Percentiles rank a stretch among this genome's conserved stretches.
phyloP scores from a whole-genome alignment of 2,797 vertebrate genomes.

The Helostoma temminkii region DNA sequence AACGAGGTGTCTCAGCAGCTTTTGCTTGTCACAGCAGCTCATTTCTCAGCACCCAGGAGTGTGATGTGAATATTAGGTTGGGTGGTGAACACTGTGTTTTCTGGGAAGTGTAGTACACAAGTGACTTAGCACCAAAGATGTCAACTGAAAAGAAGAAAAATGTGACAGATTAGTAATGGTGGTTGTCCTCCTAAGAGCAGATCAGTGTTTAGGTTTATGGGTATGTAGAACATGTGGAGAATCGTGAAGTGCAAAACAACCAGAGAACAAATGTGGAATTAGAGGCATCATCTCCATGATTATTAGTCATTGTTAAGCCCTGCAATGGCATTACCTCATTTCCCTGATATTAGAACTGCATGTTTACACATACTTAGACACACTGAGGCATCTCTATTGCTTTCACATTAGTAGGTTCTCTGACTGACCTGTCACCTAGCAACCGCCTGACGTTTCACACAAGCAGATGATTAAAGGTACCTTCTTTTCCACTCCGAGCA shows the following conservation, averaged over 20 bases:
- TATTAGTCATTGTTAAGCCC: constrained; percentile 13
- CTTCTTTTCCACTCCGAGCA: constrained; percentile 77
- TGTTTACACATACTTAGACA: constrained; percentile 52
- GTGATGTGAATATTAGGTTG: constrained; percentile 32
- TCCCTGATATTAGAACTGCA: constrained; percentile 50
- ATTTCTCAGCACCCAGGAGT: constrained; percentile 29
- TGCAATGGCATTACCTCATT: constrained; percentile 19
- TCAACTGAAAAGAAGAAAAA: neutral
- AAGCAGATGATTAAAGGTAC: constrained; percentile 78
- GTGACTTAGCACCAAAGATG: neutral
- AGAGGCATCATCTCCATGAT: neutral
- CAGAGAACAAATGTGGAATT: constrained; percentile 13
- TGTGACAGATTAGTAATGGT: neutral
- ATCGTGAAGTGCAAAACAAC: neutral
- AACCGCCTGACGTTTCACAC: constrained; percentile 75
- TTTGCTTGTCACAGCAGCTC: constrained; percentile 36
- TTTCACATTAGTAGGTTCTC: constrained; percentile 65
- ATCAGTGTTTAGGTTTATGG: neutral
- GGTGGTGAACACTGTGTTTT: constrained; percentile 19
- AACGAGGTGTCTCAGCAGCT: constrained; percentile 31
- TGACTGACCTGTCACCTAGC: constrained; percentile 86
- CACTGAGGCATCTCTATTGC: constrained; percentile 45
- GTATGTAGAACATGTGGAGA: neutral
- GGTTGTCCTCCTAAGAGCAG: neutral
- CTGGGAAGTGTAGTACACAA: constrained; percentile 34